Evolutionary conservation across 2,113 vertebrate genomes (phyloP).

Genomic region (Myrmophylax atrothorax): DNA sequence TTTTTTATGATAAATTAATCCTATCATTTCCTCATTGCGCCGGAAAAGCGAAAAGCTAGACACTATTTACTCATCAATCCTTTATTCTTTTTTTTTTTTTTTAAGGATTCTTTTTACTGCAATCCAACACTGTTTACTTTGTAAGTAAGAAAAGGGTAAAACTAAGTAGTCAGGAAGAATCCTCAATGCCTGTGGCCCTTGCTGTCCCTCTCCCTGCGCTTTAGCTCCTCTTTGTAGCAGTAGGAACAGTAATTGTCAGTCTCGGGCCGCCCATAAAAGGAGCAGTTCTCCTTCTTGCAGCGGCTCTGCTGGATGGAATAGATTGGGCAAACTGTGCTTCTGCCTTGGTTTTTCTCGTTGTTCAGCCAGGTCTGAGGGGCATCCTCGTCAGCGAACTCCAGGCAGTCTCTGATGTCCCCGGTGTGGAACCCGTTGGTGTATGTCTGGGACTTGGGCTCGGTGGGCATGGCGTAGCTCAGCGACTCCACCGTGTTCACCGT

Average conservation of each 20-base stretch:
- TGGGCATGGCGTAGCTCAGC: slow-evolving; percentile 83
- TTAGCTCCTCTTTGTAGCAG: slow-evolving; percentile 96
- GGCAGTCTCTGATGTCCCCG: slow-evolving; percentile 85
- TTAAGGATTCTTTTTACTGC: slow-evolving; percentile 32
- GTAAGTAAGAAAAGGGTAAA: slow-evolving; percentile 72
- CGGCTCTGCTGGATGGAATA: slow-evolving; percentile 92
- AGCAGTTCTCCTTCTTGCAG: slow-evolving; percentile 95
- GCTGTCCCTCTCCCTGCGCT: slow-evolving; percentile 87
- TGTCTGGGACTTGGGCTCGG: slow-evolving; percentile 94
- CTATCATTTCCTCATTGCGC: slow-evolving; percentile 32
- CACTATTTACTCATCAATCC: slow-evolving; percentile 52
- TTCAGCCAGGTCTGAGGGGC: slow-evolving; percentile 82
- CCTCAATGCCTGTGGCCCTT: slow-evolving; percentile 83
- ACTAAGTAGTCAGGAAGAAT: slow-evolving; percentile 61
- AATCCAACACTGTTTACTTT: slow-evolving; percentile 57
- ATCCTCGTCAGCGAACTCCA: slow-evolving; percentile 93
- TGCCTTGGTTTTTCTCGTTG: slow-evolving; percentile 87
- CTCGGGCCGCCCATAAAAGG: slow-evolving; percentile 95
- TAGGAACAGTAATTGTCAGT: slow-evolving; percentile 97
- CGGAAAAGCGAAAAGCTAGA: slow-evolving; percentile 58
- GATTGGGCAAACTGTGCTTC: slow-evolving; percentile 81
- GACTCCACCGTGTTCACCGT: slow-evolving; percentile 86
- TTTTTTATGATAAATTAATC: slow-evolving; percentile 69
- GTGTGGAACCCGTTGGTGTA: slow-evolving; percentile 90
- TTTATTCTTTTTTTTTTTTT: slow-evolving; percentile 53